Base-by-base conservation (phyloP, 2,113 vertebrate species). In the Conger conger region DNA sequence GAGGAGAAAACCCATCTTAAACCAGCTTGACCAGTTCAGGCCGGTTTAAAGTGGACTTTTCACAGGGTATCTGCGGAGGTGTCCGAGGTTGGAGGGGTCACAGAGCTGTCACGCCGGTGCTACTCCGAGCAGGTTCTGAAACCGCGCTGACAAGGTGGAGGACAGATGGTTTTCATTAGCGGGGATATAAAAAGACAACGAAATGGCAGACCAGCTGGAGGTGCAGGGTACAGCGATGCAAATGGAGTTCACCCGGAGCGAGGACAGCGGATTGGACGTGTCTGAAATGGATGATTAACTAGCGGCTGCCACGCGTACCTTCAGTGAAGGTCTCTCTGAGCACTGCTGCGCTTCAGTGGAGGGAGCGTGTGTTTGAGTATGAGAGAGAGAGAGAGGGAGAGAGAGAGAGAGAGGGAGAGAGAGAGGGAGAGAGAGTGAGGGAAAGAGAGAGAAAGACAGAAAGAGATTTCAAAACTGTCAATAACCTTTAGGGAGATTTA, bases 91-190 rank as follows among this genome's bases (percentile, higher is more conserved):
- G 9, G 68, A 1, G 27, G 27, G 68, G 68, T 73, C 68, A 33
- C n/a, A 0, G n/a, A 73, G 68, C n/a, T 33, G 68, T 73, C 68
- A 33, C 6, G 27, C 68, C 6, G 68, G 68, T 33, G 68, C 13
- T 73, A 33, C n/a, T 73, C n/a, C 5, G n/a, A 17, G 57, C 27
- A 1, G 20, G 68, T 30, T 73, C 68, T n/a, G 1, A 1, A 33
- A 33, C 5, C 11, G n/a, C n/a, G n/a, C 68, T 11, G 68, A 73
- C 68, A 33, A 33, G 68, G 68, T 17, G 9, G 68, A 73, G 68
- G 68, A 73, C 68, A 73, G 68, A 73, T 73, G 68, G 68, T 33
- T 73, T 73, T 73, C 68, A 73, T 73, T 73, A 73, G 20, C 27
- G 27, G n/a, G 68, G 68, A 73, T 73, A 73, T 73, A 73, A 73